Conservation (phyloP, 2,113 vertebrate genomes). For the Ceuthmochares aereus region DNA sequence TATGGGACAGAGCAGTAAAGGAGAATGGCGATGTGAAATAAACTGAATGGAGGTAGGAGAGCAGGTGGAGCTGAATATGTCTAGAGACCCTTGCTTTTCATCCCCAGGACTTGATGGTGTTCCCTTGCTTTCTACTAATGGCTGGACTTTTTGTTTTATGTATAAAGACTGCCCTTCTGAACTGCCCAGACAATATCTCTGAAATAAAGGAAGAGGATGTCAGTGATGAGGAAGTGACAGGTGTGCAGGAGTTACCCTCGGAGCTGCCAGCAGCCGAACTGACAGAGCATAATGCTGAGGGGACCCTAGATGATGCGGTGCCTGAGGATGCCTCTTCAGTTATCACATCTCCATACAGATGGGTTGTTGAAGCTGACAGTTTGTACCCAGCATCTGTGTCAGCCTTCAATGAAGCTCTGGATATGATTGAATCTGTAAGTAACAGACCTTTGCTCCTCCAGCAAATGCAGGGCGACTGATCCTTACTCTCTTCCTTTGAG, state of each 20-base stretch:
- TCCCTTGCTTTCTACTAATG: neutral
- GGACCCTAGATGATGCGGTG: neutral
- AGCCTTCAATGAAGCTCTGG: constrained; percentile 88
- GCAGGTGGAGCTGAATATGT: neutral
- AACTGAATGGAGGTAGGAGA: neutral
- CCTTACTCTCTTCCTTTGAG: neutral
- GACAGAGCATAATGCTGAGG: constrained; percentile 43
- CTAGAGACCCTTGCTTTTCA: neutral
- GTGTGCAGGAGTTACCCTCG: neutral
- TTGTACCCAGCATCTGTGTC: constrained; percentile 83
- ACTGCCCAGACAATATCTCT: constrained; percentile 10
- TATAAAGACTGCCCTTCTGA: neutral
- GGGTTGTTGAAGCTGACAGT: constrained; percentile 91
- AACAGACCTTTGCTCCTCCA: neutral
- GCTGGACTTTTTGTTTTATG: neutral
- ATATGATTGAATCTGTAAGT: constrained; percentile 93
- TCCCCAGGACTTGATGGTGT: neutral
- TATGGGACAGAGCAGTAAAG: neutral
- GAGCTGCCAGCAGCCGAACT: constrained; percentile 23
- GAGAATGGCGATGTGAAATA: neutral
- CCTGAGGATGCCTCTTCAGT: constrained; percentile 60
- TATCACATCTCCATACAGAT: constrained; percentile 75
- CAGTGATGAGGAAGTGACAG: constrained; percentile 61
- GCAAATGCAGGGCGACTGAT: neutral
- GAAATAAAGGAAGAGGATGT: constrained; percentile 75